Base-by-base conservation (phyloP, 2,888 invertebrate species). In the Heliconius ismenius region DNA sequence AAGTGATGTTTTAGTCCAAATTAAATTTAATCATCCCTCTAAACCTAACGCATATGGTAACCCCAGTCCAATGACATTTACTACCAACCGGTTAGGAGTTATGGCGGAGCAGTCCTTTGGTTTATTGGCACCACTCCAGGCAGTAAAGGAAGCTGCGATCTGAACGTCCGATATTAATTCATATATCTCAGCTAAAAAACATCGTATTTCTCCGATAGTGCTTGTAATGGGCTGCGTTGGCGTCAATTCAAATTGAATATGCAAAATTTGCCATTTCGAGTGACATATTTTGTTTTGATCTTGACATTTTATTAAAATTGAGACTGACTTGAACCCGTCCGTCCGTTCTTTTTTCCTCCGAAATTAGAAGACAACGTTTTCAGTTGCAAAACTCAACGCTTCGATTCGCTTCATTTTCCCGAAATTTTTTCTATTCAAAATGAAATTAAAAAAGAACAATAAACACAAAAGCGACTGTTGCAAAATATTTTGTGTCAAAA, bases 121-220 rank as follows among this genome's bases (percentile, higher is more conserved):
- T 89, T 90, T 90, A 92, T 88, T 93, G 93, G 93, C 92, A 86
- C 80, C 85, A 86, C 87, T 91, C 92, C 93, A 93, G 87, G 84
- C 83, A 78, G 84, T 85, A 82, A 86, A 88, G 88, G 86, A 88
- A 86, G 84, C 86, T 82, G 80, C 81, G 84, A 83, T 84, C 83
- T 84, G 81, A 82, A 81, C 83, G 82, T 79, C 83, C 85, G 82
- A 85, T 86, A 88, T 90, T 89, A 89, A 91, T 90, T 91, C 88
- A 89, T 90, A 88, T 89, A 86, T 86, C 89, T 90, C 89, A 90
- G 90, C 90, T 89, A 87, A 90, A 92, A 91, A 91, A 91, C 90
- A 89, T 89, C 88, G 91, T 92, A 91, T 89, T 90, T 91, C 86
- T 82, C 82, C 85, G 80, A 86, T 89, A 90, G 60, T 39, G 62